These are phyloP conservation scores for Anisognathus igniventris DNA, from an alignment of 2,797 vertebrate genomes.

Conservation along the genomic window DNA sequence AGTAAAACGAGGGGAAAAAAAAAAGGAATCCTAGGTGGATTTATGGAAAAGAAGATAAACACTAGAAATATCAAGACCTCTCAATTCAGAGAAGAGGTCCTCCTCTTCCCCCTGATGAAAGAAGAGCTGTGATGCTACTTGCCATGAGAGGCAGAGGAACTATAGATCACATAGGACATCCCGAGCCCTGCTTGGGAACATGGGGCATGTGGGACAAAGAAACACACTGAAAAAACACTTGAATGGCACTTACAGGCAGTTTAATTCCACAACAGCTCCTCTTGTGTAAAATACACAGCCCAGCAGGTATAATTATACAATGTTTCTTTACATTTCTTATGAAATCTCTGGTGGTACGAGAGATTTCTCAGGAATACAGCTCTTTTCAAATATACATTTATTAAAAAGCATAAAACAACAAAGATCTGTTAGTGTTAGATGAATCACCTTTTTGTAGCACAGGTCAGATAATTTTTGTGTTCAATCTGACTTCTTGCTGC, in stretches of 20 bases:
- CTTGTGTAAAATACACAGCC: neutral
- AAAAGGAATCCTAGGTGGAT: neutral
- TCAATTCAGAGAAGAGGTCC: neutral
- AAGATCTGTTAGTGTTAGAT: neutral
- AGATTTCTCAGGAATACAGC: neutral
- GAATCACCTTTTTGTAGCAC: neutral
- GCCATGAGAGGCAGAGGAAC: neutral
- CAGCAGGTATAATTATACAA: neutral
- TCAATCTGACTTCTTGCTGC: neutral
- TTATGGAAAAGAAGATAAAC: neutral
- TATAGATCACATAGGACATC: neutral
- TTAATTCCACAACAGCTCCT: neutral
- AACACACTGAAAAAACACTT: neutral
- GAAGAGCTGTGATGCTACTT: neutral
- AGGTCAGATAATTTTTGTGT: neutral
- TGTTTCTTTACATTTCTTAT: neutral
- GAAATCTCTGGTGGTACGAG: neutral
- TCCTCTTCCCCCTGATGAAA: neutral
- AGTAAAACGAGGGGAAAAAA: neutral
- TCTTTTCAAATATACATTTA: slow-evolving; percentile 19
- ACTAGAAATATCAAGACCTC: neutral
- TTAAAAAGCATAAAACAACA: neutral
- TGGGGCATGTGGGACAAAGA: neutral
- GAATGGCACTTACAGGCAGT: neutral
- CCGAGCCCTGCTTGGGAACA: neutral